Conservation (phyloP, 2,797 vertebrate genomes). For the Sebastes cheni region DNA sequence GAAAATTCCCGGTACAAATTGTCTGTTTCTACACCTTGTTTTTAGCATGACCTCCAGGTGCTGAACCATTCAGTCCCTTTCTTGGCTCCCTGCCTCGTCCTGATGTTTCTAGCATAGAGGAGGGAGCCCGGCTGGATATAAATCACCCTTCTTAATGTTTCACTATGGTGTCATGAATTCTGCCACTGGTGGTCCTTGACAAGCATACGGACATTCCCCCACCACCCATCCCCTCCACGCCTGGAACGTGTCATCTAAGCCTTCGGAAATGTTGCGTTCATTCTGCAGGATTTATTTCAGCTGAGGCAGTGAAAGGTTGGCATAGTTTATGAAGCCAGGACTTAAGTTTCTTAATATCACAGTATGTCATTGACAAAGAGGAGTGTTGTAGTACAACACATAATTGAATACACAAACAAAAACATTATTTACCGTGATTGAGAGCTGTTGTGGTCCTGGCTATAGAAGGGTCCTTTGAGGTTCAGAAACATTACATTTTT, state of each 20-base stretch:
- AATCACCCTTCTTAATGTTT: constrained; percentile 22
- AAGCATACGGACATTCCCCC: constrained; percentile 6
- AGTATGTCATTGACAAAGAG: not conserved
- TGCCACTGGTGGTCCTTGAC: constrained; percentile 28
- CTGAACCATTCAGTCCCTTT: not conserved
- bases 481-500: not conserved
- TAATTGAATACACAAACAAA: not conserved
- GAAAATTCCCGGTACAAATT: not conserved
- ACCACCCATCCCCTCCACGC: accelerated
- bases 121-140: not conserved
- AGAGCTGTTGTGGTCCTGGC: not conserved
- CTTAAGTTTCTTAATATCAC: constrained; percentile 12
- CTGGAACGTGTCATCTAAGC: constrained; percentile 32
- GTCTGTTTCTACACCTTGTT: not conserved
- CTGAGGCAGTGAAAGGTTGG: not conserved
- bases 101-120: constrained; percentile 12
- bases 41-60: not conserved
- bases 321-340: not conserved
- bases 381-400: not conserved
- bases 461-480: not conserved
- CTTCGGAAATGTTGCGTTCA: constrained; percentile 23
- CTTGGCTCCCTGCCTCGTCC: not conserved
- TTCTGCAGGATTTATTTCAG: constrained; percentile 44
- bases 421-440: not conserved
- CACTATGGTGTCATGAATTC: constrained; percentile 36